Evolutionary conservation across 2,888 invertebrate species (phyloP), one percentile per base, ranked within the genome.

Genomic region (Tachystola acroxantha): DNA sequence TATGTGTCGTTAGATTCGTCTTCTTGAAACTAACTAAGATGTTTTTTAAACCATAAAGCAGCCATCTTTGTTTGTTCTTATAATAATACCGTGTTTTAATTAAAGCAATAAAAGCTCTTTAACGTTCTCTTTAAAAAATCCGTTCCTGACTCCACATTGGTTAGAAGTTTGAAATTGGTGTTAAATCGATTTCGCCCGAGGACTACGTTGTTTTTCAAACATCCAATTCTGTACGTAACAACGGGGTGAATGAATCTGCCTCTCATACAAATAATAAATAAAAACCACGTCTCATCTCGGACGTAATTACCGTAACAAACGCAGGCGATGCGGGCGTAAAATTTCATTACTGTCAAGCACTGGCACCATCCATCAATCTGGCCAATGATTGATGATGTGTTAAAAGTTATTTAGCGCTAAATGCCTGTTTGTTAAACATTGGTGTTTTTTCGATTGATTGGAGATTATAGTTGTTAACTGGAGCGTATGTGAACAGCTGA

Each of bases 281-380:
- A 49, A 52, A 54, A 48, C 34, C 50, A 35, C 42, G 40, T 45
- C 41, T 45, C 40, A 50, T 45, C 42, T 32, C 27, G 11, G 25
- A 24, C 30, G 52, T 66, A 53, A 62, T 64, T 62, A 61, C 62
- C 53, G 48, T 52, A 51, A 53, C 65, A 51, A 65, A 68, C 60
- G 58, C 54, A 57, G 26, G 46, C 59, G 43, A 75, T 77, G 77
- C 76, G 77, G 76, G 76, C 65, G 68, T 77, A 61, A 75, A 74
- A 75, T 74, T 76, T 76, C 68, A 77, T 77, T 75, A 75, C 60
- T 64, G 72, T 73, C 73, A 65, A 56, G 59, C 60, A 58, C 53
- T 64, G 59, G 59, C 63, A 64, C 65, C 61, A 63, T 59, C 61
- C 64, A 74, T 82, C 79, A 74, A 76, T 76, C 72, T 57, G 53